Base-by-base conservation (phyloP, 2,888 invertebrate genomes). In the Erannis defoliaria region DNA sequence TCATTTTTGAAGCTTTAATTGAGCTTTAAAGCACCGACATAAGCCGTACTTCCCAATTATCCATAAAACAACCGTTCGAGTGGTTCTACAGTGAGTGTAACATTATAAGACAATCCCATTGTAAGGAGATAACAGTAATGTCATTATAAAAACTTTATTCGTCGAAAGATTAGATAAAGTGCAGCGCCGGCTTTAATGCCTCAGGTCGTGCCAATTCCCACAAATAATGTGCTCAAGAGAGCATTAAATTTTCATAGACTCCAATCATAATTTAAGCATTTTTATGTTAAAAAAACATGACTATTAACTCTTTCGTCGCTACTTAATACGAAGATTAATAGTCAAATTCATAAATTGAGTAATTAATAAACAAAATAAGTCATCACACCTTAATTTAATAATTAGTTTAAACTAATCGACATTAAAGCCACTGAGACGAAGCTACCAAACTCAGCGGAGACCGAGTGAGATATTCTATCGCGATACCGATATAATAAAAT, bases 1-100 rank as follows among this genome's bases (percentile, higher is more conserved):
- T 80, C 78, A 82, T 84, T 86, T 86, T 80, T 77, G 80, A 80
- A 82, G 77, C 73, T 84, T 81, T 87, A 85, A 88, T 86, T 83
- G 84, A 81, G 78, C 76, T 79, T 74, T 75, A 77, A 77, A 75
- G 74, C 70, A 74, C 75, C 77, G 76, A 77, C 76, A 67, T 75
- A 77, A 76, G 74, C 73, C 74, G 75, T 75, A 80, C 72, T 73
- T 81, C 77, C 80, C 80, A 78, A 84, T 80, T 76, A 83, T 76
- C 76, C 75, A 79, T 75, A 77, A 78, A 83, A 79, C 76, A 81
- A 79, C 80, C 77, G 77, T 81, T 83, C 70, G 71, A 72, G 66
- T 72, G 66, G 67, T 62, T 70, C 53, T 65, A 68, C 51, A 23
- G 12, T 58, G 54, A 64, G 60, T 62, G 70, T 66, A 62, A 73